phyloP scores from a whole-genome alignment of 2,797 vertebrate genomes.

The Calcarius lapponicus region DNA sequence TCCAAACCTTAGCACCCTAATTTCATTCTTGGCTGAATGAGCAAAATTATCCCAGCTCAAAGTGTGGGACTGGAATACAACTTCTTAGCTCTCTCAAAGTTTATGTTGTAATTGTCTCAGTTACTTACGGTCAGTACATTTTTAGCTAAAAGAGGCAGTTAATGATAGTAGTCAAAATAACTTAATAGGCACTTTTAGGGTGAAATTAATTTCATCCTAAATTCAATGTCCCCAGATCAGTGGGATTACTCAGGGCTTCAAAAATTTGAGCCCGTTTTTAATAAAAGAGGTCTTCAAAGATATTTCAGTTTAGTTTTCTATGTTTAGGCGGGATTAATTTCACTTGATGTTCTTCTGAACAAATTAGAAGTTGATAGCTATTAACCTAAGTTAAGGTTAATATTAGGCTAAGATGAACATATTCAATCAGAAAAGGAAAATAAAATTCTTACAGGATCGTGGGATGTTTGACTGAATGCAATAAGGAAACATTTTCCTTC shows the following conservation, averaged over 20 bases:
- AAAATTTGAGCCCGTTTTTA: neutral
- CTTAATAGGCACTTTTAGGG: neutral
- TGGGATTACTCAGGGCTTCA: neutral
- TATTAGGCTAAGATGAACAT: neutral
- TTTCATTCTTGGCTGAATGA: neutral
- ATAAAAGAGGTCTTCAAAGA: neutral
- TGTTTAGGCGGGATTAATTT: neutral
- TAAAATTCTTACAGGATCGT: neutral
- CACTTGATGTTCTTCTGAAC: neutral
- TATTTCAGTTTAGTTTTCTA: neutral
- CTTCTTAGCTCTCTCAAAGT: neutral
- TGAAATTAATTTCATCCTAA: neutral
- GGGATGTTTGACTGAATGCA: neutral
- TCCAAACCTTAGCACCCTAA: neutral
- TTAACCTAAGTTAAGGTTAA: neutral
- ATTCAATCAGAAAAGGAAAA: neutral
- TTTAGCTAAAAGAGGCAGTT: neutral
- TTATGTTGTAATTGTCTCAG: neutral
- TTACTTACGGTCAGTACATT: neutral
- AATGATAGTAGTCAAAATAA: neutral
- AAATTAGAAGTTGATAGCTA: neutral
- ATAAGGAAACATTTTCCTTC: neutral
- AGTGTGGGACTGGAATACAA: neutral
- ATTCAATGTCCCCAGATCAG: neutral
- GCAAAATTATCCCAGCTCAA: neutral